Conservation (phyloP, 2,888 invertebrate species). For the Amiota mariae region DNA sequence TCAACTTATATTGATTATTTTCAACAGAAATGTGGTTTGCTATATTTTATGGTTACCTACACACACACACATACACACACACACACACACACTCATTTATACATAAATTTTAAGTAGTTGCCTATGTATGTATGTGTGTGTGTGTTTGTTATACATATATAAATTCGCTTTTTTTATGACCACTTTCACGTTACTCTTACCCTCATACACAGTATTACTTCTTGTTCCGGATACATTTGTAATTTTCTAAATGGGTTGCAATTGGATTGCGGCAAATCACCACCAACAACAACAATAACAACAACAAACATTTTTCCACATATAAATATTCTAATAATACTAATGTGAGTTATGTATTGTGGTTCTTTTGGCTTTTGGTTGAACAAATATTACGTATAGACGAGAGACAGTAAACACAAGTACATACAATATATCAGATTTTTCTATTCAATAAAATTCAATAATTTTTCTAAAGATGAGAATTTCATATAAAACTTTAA, state of each 20-base stretch:
- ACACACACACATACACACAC: not conserved
- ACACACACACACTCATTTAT: not conserved
- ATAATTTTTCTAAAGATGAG: no score
- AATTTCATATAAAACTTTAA: not conserved
- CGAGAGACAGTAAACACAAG: no score
- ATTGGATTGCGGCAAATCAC: constrained; percentile 45
- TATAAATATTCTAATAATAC: constrained; percentile 59
- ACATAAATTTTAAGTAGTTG: constrained; percentile 31
- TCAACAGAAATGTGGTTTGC: constrained; percentile 57
- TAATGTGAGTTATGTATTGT: constrained; percentile 58
- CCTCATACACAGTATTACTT: not conserved
- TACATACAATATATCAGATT: no score
- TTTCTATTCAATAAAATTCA: no score
- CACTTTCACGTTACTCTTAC: not conserved
- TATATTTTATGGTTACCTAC: constrained; percentile 19
- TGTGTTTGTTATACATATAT: constrained; percentile 26
- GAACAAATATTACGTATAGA: not conserved
- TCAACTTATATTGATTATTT: constrained; percentile 55
- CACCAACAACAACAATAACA: constrained; percentile 35
- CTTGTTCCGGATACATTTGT: constrained; percentile 56
- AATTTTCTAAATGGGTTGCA: constrained; percentile 62
- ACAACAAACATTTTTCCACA: constrained; percentile 37
- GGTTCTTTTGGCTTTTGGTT: constrained; percentile 23
- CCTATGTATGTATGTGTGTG: constrained; percentile 43
- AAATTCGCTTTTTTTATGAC: not conserved